Evolutionary conservation across 2,888 invertebrate species (phyloP), one percentile per base, ranked within the genome.

Genomic region (Drosophila paranaensis): DNA sequence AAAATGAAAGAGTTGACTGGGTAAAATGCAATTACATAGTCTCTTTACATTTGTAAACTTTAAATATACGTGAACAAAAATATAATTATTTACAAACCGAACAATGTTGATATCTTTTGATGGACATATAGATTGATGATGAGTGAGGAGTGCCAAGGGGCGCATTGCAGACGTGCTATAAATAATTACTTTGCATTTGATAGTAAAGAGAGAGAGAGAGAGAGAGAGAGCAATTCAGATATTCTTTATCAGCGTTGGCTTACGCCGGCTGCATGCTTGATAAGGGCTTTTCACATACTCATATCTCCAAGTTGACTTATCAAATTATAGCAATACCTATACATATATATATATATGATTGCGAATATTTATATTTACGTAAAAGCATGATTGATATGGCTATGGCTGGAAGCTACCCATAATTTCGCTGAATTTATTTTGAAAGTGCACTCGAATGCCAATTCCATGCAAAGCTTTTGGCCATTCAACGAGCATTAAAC

Each of bases 21-120:
- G 82, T 85, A 80, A 83, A 62, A 76, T 79, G 83, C 85, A 80
- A 85, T 77, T 81, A 68, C 72, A 83, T 62, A 62, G 64, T 74
- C 77, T 60, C 66, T 64, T 71, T 45, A 78, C 62, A 71, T 71
- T 70, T 85, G 76, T 82, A 87, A 84, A 74, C 60, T 71, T 71
- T 79, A 81, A 85, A 74, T 73, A 88, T 72, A 81, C 66, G 67
- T 69, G 73, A 82, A 85, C 62, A 77, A 79, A 70, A 70, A 71
- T 70, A 77, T 71, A 71, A 71, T 61, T 66, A 78, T 74, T 66
- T 69, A 84, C 57, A 78, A 82, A 78, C 48, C 68, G 54, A 81
- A 69, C 27, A 68, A 6, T 11, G 6, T 43, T 4, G 3, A 48
- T 13, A 27, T 55, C 57, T 67, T 54, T 48, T 46, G 33, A 33